These are phyloP conservation scores for Drosophila takahashii DNA, from an alignment of 1,140 invertebrate genomes.

Conservation along the genomic window DNA sequence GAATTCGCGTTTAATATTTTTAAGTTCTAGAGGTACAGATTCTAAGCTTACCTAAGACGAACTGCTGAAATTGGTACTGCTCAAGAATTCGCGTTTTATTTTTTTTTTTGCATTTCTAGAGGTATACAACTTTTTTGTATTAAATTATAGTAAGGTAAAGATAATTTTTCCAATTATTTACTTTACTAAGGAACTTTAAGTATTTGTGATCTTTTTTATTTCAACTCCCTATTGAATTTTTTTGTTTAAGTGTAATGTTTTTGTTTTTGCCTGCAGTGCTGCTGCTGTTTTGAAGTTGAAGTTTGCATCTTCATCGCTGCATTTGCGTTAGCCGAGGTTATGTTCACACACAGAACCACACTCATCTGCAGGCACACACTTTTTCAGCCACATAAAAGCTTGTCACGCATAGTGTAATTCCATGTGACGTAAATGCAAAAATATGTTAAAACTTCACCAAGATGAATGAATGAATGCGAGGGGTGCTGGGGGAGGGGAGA, in stretches of 20 bases:
- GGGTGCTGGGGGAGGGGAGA: not conserved
- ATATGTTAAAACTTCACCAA: conserved; percentile 75
- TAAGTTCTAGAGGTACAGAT: too few relatives aligned
- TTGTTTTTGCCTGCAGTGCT: conserved; percentile 30
- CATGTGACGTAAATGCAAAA: conserved; percentile 82
- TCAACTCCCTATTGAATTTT: too few relatives aligned
- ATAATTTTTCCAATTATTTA: too few relatives aligned
- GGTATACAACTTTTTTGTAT: too few relatives aligned
- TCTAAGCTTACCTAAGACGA: too few relatives aligned
- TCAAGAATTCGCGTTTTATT: not conserved
- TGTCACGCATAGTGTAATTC: conserved; percentile 79
- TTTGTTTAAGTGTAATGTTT: conserved; percentile 12
- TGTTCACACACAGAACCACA: conserved; percentile 36
- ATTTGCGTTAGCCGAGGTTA: conserved; percentile 69
- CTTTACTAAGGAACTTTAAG: too few relatives aligned
- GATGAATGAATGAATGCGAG: conserved; percentile 60
- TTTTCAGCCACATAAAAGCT: conserved; percentile 66
- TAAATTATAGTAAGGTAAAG: too few relatives aligned
- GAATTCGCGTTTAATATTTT: too few relatives aligned
- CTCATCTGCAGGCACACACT: conserved; percentile 31
- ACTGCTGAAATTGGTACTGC: too few relatives aligned
- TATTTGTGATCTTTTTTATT: too few relatives aligned
- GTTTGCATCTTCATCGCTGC: conserved; percentile 63
- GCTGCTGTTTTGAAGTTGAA: conserved; percentile 67
- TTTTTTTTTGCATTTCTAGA: too few relatives aligned